Percentiles rank a stretch among this genome's conserved stretches.
Evolutionary conservation across 2,888 invertebrate genomes (phyloP).

Genomic region (Protonemura montana): DNA sequence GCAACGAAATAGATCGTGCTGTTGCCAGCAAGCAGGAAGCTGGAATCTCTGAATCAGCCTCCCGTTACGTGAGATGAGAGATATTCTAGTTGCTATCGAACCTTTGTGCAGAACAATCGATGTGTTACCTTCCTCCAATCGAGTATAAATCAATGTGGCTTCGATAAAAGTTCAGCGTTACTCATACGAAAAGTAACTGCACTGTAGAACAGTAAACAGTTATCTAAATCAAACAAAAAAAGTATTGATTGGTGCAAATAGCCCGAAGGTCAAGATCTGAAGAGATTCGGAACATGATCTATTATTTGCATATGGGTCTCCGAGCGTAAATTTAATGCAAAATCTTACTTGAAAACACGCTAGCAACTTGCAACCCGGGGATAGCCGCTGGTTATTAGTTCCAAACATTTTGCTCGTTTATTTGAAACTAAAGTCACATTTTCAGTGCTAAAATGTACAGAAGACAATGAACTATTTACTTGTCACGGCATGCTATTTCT

Average conservation of each 20-base stretch:
- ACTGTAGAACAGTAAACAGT: neutral
- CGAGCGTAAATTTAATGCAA: neutral
- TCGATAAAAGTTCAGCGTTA: neutral
- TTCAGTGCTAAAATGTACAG: too few species aligned
- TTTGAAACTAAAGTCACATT: too few species aligned
- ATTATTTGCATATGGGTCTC: neutral
- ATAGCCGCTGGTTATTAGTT: too few species aligned
- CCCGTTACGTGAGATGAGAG: neutral
- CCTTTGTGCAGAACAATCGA: neutral
- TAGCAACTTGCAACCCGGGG: too few species aligned
- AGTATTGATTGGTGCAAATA: neutral
- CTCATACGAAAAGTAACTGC: slow-evolving; percentile 1
- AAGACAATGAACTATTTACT: too few species aligned
- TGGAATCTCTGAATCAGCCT: neutral
- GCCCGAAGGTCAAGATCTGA: neutral
- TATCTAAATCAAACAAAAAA: slow-evolving; percentile 12
- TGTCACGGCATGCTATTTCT: too few species aligned
- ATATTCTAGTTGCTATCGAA: neutral
- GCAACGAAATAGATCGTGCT: neutral
- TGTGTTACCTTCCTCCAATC: neutral
- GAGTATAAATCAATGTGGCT: neutral
- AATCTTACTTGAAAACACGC: neutral
- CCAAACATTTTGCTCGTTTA: too few species aligned
- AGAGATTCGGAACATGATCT: neutral
- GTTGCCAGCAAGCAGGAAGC: neutral